Base-by-base conservation (phyloP, 2,888 invertebrate genomes). In the Diabrotica balteata region DNA sequence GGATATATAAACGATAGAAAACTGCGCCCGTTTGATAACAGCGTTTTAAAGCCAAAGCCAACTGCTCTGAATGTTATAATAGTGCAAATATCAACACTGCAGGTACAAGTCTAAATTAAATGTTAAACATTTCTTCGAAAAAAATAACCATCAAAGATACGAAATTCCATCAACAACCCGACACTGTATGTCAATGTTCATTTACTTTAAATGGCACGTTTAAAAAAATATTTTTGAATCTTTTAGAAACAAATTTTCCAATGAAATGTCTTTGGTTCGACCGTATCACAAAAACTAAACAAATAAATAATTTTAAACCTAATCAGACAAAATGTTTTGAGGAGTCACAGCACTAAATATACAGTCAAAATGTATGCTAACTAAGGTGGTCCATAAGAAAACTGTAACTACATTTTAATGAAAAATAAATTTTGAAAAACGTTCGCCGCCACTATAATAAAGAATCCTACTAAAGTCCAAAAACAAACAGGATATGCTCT, bases 301-400 rank as follows among this genome's bases (percentile, higher is more conserved):
- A 77, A 80, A 79, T 79, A 81, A 80, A 80, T 79, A 80, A 77
- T 78, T 79, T 77, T 80, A 79, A 81, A 80, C 80, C 82, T 82
- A 82, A 79, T 82, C 82, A 81, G 82, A 82, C 82, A 77, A 81
- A 77, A 80, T 77, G 76, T 74, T 32, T 75, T 73, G 69, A 73
- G 74, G 77, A 80, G 78, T 83, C 85, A 85, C 85, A 85, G 85
- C 85, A 83, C 85, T 81, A 82, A 81, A 83, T 80, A 82, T 82
- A 82, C 83, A 83, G 83, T 83, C 83, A 80, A 76, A 80, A 81
- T 80, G 76, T 75, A 74, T 57, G 55, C 55, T 57, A 57, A 57
- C 45, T 57, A 57, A 57, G 55, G 55, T 57, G 55, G 55, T 57
- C 44, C 55, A 57, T 32, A 32, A 4, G 32, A 32, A 32, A 32